Evolutionary conservation across 2,797 vertebrate species (phyloP).

Genomic region (Zenarchopterus dispar): DNA sequence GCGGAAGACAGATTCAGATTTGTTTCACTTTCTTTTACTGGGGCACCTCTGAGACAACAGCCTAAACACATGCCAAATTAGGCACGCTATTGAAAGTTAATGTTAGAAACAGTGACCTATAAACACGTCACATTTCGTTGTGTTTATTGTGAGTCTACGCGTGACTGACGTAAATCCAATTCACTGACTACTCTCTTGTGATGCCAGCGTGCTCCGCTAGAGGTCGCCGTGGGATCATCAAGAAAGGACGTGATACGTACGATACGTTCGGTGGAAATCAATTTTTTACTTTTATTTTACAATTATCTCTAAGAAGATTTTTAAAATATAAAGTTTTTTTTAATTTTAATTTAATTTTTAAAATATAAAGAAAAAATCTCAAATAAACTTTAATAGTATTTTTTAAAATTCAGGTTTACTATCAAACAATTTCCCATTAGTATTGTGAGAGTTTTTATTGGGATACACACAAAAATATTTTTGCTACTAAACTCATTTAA

Average conservation of each 20-base stretch:
- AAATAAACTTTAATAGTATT: too few species aligned
- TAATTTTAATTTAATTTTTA: not conserved
- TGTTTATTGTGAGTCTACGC: not conserved
- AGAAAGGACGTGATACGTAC: not conserved
- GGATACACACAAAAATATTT: too few species aligned
- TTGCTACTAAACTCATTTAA: too few species aligned
- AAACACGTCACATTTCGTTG: not conserved
- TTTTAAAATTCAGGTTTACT: too few species aligned
- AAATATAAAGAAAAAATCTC: too few species aligned
- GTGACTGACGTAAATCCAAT: not conserved
- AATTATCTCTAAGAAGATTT: not conserved
- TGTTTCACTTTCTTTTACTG: not conserved
- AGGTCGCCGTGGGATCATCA: slow-evolving; percentile 25
- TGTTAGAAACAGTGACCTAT: not conserved
- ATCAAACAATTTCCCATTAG: too few species aligned
- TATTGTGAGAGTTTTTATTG: too few species aligned
- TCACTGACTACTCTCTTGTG: not conserved
- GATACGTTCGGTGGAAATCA: too few species aligned
- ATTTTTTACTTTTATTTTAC: not conserved
- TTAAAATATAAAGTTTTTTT: not conserved
- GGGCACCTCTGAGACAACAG: not conserved
- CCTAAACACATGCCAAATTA: not conserved
- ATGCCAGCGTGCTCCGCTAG: slow-evolving; percentile 35
- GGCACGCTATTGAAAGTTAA: too few species aligned
- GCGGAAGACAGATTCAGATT: slow-evolving; percentile 1